phyloP scores from a whole-genome alignment of 2,797 vertebrate genomes.

The Melanotaenia boesemani region DNA sequence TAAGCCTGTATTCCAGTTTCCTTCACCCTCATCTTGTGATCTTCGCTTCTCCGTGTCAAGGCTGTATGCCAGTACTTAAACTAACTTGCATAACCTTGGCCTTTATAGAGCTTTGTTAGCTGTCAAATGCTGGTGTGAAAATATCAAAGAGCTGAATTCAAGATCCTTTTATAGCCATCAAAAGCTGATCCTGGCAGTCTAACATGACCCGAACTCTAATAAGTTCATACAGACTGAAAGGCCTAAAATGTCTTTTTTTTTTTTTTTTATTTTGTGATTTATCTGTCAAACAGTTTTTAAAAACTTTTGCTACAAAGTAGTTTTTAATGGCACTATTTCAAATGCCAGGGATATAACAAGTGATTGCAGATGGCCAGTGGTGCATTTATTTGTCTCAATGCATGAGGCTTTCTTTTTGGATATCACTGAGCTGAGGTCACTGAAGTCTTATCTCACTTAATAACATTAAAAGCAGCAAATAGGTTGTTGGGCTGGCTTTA shows the following conservation, averaged over 20 bases:
- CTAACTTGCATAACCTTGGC: conserved; percentile 1
- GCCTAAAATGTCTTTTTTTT: not conserved
- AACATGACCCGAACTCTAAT: not conserved
- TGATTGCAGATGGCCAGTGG: not conserved
- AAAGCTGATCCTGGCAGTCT: not conserved
- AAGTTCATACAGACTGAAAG: not conserved
- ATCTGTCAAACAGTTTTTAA: not conserved
- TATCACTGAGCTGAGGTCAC: conserved; percentile 15
- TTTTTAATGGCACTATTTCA: too few species aligned
- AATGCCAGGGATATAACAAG: too few species aligned
- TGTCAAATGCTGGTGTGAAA: not conserved
- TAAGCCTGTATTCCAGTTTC: conserved; percentile 12
- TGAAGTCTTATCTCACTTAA: conserved; percentile 17
- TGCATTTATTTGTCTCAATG: conserved; percentile 19
- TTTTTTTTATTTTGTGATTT: not conserved
- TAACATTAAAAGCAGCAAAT: conserved; percentile 36
- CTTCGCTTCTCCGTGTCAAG: not conserved
- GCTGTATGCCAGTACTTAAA: not conserved
- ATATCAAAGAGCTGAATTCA: not conserved
- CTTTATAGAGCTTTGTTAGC: conserved; percentile 3
- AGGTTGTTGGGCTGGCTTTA: conserved; percentile 15
- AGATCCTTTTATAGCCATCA: not conserved
- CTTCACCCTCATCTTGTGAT: conserved; percentile 10
- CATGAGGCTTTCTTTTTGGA: not conserved
- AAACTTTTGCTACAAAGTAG: too few species aligned